Evolutionary conservation across 2,888 invertebrate species (phyloP), one percentile per base, ranked within the genome.

Genomic region (Trachelus tabidus): DNA sequence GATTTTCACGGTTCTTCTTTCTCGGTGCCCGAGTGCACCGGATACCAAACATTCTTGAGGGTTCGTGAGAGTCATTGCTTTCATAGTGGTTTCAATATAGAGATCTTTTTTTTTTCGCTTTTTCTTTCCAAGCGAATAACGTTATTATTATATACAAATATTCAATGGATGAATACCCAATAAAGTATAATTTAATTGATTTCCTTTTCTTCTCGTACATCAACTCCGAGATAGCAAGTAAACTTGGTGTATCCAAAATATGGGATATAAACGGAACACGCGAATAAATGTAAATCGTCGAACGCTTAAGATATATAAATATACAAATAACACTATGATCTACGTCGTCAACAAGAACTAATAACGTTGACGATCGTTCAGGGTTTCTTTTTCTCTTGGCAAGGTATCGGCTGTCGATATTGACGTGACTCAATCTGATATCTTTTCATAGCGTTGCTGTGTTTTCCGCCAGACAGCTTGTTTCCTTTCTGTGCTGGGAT

Each of bases 401-500:
- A 23, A 56, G 40, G 9, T 56, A 23, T 56, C 23, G 6, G 23
- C 23, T 56, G 23, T 23, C 56, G 9, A 56, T 56, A 6, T 23
- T 56, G 23, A 56, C 35, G 35, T 12, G 34, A 30, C n/a, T 76
- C 23, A 69, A 75, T 91, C 86, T 30, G 85, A 78, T 75, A 91
- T 86, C 75, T 91, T 88, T 78, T 91, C 88, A 83, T 92, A 93
- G 76, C 93, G 90, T 79, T 91, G 88, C 80, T 91, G 92, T 11
- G 92, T 90, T 84, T 92, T 92, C 76, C 88, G 89, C 92, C 92
- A 92, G 12, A 92, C 82, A 73, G 89, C 87, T 73, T 89, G 88
- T 79, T 92, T 92, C 83, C 90, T 91, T 77, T 89, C 88, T 71
- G 82, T 81, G 69, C 79, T 85, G 2, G 88, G 85, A 82, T 89